Evolutionary conservation across 1,140 invertebrate genomes (phyloP).

Genomic region (Ridgeia piscesae): DNA sequence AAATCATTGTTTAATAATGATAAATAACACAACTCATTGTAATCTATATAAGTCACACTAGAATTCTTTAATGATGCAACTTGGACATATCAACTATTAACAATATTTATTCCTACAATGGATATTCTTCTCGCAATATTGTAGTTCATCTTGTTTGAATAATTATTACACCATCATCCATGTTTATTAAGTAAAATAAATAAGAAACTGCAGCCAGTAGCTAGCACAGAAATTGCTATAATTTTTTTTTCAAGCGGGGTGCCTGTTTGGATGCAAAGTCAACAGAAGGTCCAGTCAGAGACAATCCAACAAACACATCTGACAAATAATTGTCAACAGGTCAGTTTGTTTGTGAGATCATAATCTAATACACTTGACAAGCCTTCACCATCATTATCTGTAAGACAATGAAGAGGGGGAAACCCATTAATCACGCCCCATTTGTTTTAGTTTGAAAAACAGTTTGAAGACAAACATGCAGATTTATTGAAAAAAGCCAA

Average conservation of each 20-base stretch:
- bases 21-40: background rate
- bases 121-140: background rate
- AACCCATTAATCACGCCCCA: slow-evolving; percentile 84
- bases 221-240: background rate
- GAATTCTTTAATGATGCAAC: background rate
- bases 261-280: background rate
- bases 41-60: background rate
- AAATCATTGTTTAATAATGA: background rate
- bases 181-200: background rate
- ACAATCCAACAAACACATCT: background rate
- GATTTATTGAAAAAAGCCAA: slow-evolving; percentile 77
- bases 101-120: background rate
- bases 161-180: background rate
- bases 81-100: background rate
- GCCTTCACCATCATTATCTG: slow-evolving; percentile 87
- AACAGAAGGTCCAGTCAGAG: background rate
- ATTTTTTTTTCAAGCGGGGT: background rate
- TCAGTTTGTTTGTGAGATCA: background rate
- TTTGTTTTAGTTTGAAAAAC: slow-evolving; percentile 80
- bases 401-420: slow-evolving; percentile 87
- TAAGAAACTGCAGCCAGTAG: background rate
- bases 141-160: background rate
- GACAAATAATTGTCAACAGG: background rate
- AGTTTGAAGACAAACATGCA: slow-evolving; percentile 90
- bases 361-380: slow-evolving; percentile 66